These are phyloP conservation scores for Mimachlamys varia DNA, from an alignment of 2,888 invertebrate genomes.

Conservation along the genomic window DNA sequence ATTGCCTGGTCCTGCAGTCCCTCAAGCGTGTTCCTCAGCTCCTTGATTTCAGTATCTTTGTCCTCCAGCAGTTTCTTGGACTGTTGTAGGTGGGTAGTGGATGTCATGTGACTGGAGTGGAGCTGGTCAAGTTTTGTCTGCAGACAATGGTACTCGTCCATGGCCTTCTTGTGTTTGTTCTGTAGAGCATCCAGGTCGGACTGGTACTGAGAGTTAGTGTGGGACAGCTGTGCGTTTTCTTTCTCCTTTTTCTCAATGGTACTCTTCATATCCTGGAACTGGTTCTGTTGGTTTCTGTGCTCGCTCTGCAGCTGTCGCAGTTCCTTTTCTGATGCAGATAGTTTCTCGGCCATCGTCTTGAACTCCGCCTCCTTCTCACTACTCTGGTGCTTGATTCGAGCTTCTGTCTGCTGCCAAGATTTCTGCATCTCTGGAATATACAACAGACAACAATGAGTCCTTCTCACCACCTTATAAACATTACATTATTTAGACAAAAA, in stretches of 20 bases:
- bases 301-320: slow-evolving; percentile 50
- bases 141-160: slow-evolving; percentile 56
- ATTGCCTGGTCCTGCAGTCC: slow-evolving; percentile 47
- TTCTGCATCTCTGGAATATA: slow-evolving; percentile 47
- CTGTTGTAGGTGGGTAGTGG: slow-evolving; percentile 51
- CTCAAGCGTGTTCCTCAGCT: slow-evolving; percentile 51
- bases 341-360: slow-evolving; percentile 48
- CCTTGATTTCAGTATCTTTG: slow-evolving; percentile 51
- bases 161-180: slow-evolving; percentile 52
- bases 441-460: background rate
- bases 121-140: slow-evolving; percentile 53
- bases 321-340: slow-evolving; percentile 49
- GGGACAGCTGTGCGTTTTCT: slow-evolving; percentile 58
- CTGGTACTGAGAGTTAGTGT: slow-evolving; percentile 40
- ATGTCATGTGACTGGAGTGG: slow-evolving; percentile 48
- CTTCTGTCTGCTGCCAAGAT: slow-evolving; percentile 48
- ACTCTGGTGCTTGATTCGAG: slow-evolving; percentile 49
- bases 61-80: slow-evolving; percentile 52
- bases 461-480: too few relatives aligned
- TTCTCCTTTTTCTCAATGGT: slow-evolving; percentile 62
- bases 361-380: slow-evolving; percentile 50
- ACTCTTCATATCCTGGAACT: slow-evolving; percentile 58
- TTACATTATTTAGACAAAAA: too few relatives aligned
- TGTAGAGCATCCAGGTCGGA: slow-evolving; percentile 49
- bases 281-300: slow-evolving; percentile 47